Evolutionary conservation across 2,888 invertebrate species (phyloP), one percentile per base, ranked within the genome.

Genomic region (Diplolepis rosae): DNA sequence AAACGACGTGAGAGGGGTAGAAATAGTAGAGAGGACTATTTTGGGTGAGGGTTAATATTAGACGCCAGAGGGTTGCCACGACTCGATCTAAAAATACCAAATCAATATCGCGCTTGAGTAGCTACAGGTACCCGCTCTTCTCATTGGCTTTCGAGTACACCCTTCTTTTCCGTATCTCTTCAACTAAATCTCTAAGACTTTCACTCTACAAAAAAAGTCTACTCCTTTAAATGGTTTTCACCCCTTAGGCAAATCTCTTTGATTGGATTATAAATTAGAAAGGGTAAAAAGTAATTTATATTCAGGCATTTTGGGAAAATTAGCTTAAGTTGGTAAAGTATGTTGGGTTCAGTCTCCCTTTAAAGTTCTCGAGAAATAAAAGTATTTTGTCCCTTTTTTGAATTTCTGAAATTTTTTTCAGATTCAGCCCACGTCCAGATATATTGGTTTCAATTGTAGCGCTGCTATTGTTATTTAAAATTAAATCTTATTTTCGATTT

Each of bases 21-120:
- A 39, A 22, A 32, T 7, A 18, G 51, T 39, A 65, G 65, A 66
- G 52, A 56, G 35, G 24, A 65, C 75, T 76, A 76, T 80, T 81
- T 81, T 71, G 66, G 68, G 72, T 72, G 54, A 73, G 74, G 77
- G 76, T 80, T 80, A 76, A 79, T 77, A 78, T 77, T 79, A 77
- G 72, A 80, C 69, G 76, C 61, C 70, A 68, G 68, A 71, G 75
- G 75, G 75, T 79, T 75, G 74, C 74, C 73, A 69, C 73, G 61
- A 70, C 68, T 73, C 68, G 74, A 75, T 77, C 80, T 82, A 82
- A 82, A 82, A 82, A 82, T 82, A 82, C 70, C 35, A 42, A 78
- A 80, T 81, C 81, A 71, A 81, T 80, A 80, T 67, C 68, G 70
- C 70, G 65, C 68, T 15, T 35, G 56, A 70, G 61, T 52, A 35